phyloP scores from a whole-genome alignment of 2,797 vertebrate species.

The Gouania willdenowi region DNA sequence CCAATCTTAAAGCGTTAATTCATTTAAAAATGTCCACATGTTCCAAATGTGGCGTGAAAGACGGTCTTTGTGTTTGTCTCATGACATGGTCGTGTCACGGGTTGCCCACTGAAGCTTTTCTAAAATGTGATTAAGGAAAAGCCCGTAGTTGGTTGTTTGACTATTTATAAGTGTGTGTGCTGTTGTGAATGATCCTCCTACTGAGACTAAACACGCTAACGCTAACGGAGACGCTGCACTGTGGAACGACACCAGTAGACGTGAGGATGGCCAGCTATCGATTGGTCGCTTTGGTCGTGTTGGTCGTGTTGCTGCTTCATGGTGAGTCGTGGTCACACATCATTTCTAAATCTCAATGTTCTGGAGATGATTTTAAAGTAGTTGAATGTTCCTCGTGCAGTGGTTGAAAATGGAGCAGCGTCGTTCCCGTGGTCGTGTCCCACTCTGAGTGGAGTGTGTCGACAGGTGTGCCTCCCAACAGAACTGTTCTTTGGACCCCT shows the following conservation, averaged over 20 bases:
- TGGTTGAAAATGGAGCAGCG: slow-evolving; percentile 60
- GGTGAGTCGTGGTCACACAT: slow-evolving; percentile 52
- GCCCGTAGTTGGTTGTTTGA: slow-evolving; percentile 35
- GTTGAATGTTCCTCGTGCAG: slow-evolving; percentile 28
- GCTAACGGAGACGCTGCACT: slow-evolving; percentile 20
- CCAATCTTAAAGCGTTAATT: no score
- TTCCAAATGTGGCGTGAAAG: slow-evolving; percentile 43
- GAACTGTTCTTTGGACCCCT: slow-evolving; percentile 79
- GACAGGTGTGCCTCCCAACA: slow-evolving; percentile 71
- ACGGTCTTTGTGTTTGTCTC: slow-evolving; percentile 35
- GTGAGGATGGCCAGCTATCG: slow-evolving; percentile 59
- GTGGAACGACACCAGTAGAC: slow-evolving; percentile 16
- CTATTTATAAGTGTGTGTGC: slow-evolving; percentile 43
- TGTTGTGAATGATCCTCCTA: slow-evolving; percentile 59
- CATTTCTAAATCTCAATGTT: no score
- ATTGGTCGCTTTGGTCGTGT: slow-evolving; percentile 44
- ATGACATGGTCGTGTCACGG: slow-evolving; percentile 48
- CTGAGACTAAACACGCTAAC: slow-evolving; percentile 31
- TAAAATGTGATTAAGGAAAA: slow-evolving; percentile 65
- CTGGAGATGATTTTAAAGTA: neutral
- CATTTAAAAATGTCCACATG: slow-evolving; percentile 37
- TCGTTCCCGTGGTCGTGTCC: slow-evolving; percentile 74
- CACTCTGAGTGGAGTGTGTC: slow-evolving; percentile 70
- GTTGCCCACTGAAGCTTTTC: slow-evolving; percentile 28
- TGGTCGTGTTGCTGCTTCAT: slow-evolving; percentile 60